Base-by-base conservation (phyloP, 2,113 vertebrate species). In the Stictonetta naevosa region DNA sequence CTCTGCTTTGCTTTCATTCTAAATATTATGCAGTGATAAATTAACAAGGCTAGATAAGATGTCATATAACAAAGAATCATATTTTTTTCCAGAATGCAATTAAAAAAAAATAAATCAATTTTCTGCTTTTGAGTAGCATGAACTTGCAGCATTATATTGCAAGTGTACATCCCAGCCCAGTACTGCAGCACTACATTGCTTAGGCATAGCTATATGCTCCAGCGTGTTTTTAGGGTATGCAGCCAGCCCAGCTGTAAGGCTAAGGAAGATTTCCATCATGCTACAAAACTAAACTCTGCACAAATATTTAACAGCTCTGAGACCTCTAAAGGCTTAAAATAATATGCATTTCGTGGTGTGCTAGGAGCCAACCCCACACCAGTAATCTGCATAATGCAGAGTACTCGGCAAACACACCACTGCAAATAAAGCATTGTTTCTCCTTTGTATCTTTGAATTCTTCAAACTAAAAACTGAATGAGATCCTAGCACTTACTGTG, bases 191-290 rank as follows among this genome's bases (percentile, higher is more conserved):
- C 79, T 86, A 91, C 42, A 25, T 42, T 60, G 91, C 82, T 50
- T 21, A 89, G 91, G 78, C 83, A 76, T 42, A 72, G 92, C 77
- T 66, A 60, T 58, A 40, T 25, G 76, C 93, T 82, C 86, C 86
- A 95, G 46, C 95, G 88, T 83, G 96, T 86, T 97, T 93, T 92
- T 63, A 94, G 87, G 74, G 63, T 94, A 88, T 16, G 78, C 90
- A 96, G 85, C 81, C 96, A 95, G 96, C 94, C 97, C 90, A 85
- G 82, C 91, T 86, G 86, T 72, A 90, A 92, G 75, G 73, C 58
- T 40, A 44, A 83, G 92, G 76, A 95, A 93, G 86, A 86, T 34
- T 96, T 97, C 82, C 72, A 83, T 64, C 64, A 77, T 53, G 77
- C 86, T 86, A 87, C 94, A 82, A 90, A 96, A 94, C 94, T 94